phyloP scores from a whole-genome alignment of 2,113 vertebrate genomes.

The Oostethus manadensis region DNA sequence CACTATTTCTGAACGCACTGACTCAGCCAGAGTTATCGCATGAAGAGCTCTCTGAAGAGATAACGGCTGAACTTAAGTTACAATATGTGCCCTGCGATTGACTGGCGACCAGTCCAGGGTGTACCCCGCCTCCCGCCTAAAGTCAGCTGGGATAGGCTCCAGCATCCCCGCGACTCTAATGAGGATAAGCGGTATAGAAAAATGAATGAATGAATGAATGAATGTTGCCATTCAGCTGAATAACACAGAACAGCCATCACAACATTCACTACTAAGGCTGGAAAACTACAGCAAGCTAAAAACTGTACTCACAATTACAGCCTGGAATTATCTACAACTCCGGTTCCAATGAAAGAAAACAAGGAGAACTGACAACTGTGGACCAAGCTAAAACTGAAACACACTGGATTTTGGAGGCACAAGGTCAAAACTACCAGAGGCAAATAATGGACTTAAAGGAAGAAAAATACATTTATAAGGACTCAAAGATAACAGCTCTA shows the following conservation, averaged over 20 bases:
- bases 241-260: no score
- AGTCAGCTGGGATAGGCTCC: no score
- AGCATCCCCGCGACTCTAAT: no score
- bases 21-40: no score
- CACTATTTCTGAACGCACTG: neutral
- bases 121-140: no score
- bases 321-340: slow-evolving; percentile 13
- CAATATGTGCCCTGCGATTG: no score
- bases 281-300: slow-evolving; percentile 15
- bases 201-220: no score
- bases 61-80: no score
- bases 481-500: slow-evolving; percentile 1
- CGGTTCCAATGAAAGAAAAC: neutral
- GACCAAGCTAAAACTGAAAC: slow-evolving; percentile 5
- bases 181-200: no score
- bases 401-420: slow-evolving; percentile 10
- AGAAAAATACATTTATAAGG: neutral
- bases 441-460: neutral
- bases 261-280: slow-evolving; percentile 1
- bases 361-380: slow-evolving; percentile 7
- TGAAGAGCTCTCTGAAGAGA: no score
- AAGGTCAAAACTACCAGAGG: slow-evolving; percentile 7
- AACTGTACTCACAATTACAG: slow-evolving; percentile 2
- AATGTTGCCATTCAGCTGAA: no score
- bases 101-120: no score